phyloP scores from a whole-genome alignment of 2,888 invertebrate genomes.

The Ypsolopha scabrella region DNA sequence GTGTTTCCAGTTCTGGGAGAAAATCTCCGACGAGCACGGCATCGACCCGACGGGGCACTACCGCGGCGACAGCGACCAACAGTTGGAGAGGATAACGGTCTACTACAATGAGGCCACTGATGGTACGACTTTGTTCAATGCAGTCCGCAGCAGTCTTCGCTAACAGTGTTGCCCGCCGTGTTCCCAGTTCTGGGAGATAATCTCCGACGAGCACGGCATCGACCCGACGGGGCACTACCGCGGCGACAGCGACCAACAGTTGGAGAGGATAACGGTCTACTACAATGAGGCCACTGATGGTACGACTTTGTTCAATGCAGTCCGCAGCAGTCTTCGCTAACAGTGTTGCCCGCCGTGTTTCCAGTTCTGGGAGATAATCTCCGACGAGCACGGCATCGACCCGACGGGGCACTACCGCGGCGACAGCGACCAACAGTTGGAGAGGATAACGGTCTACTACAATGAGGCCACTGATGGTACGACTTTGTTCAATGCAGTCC shows the following conservation, averaged over 20 bases:
- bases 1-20: constrained; percentile 76
- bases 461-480: constrained; percentile 73
- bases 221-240: constrained; percentile 40
- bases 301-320: constrained; percentile 7
- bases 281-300: constrained; percentile 76
- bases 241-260: constrained; percentile 77
- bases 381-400: too few species aligned
- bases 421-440: constrained; percentile 77
- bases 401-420: constrained; percentile 72
- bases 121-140: constrained; percentile 25
- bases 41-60: constrained; percentile 74
- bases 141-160: too few species aligned
- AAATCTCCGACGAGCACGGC: constrained; percentile 82
- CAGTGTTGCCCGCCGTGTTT: background rate
- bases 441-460: constrained; percentile 81
- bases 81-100: constrained; percentile 80
- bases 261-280: constrained; percentile 81
- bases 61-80: constrained; percentile 76
- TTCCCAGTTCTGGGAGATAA: constrained; percentile 77
- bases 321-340: too few species aligned
- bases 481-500: too few species aligned
- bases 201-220: constrained; percentile 73
- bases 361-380: constrained; percentile 75
- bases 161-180: too few species aligned
- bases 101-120: constrained; percentile 79